Evolutionary conservation across 2,888 invertebrate species (phyloP).

Genomic region (Rhodophaea formosa): DNA sequence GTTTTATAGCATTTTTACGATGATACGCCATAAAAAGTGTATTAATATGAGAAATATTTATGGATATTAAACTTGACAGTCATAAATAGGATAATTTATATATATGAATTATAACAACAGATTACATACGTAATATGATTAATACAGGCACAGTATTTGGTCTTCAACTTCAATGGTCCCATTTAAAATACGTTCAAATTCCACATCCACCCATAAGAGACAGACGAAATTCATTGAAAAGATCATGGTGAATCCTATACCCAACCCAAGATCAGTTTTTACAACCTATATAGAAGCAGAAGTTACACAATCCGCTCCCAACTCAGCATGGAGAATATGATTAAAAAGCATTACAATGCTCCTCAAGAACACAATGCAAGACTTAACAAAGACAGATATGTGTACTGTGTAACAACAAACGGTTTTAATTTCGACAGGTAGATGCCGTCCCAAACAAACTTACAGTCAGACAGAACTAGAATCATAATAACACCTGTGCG

Average conservation of each 20-base stretch:
- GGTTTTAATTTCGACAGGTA: not conserved
- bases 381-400: not conserved
- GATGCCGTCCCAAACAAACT: not conserved
- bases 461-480: not conserved
- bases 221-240: no score
- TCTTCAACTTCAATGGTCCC: no score
- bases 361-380: not conserved
- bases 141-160: no score
- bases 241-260: no score
- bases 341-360: not conserved
- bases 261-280: no score
- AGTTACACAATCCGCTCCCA: no score
- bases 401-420: not conserved
- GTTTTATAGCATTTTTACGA: slow-evolving; percentile 9
- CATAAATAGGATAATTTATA: not conserved
- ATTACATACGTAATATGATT: not conserved
- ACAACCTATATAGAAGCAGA: no score
- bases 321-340: no score
- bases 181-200: no score
- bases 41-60: not conserved
- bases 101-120: not conserved
- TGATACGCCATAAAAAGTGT: not conserved
- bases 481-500: slow-evolving; percentile 2
- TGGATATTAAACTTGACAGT: not conserved
- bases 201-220: no score